These are phyloP conservation scores for Uropetala carovei DNA, from an alignment of 2,888 invertebrate genomes.

Conservation along the genomic window DNA sequence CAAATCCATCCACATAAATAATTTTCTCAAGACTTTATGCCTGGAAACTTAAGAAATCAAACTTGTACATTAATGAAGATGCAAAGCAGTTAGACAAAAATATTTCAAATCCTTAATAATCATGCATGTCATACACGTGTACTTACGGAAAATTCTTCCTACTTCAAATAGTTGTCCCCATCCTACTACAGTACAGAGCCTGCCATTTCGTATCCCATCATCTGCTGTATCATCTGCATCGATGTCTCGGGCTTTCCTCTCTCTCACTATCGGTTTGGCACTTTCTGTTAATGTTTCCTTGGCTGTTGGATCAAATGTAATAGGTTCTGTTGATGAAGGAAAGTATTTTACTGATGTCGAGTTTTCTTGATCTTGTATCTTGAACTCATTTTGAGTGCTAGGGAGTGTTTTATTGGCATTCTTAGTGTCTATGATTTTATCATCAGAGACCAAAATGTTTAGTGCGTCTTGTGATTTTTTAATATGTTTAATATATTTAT, in stretches of 20 bases:
- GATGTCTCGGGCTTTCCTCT: not conserved
- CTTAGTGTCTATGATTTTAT: not conserved
- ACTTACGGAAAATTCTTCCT: slow-evolving; percentile 88
- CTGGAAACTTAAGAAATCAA: not conserved
- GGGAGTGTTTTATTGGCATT: not conserved
- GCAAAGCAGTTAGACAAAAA: not conserved
- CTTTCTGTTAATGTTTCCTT: not conserved
- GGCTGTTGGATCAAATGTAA: not conserved
- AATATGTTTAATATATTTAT: not conserved
- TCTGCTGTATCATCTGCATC: not conserved
- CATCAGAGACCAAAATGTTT: not conserved
- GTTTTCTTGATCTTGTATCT: not conserved
- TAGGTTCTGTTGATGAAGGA: slow-evolving; percentile 5
- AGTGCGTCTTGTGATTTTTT: not conserved
- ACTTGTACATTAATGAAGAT: no score
- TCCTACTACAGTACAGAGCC: slow-evolving; percentile 86
- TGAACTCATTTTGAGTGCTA: not conserved
- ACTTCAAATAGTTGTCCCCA: slow-evolving; percentile 90
- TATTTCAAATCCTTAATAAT: not conserved
- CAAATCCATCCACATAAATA: not conserved
- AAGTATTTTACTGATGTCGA: not conserved
- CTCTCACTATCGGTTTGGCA: not conserved
- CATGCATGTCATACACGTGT: not conserved
- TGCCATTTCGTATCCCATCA: slow-evolving; percentile 79
- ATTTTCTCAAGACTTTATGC: not conserved